These are phyloP conservation scores for Urocyon cinereoargenteus DNA, from an alignment of 2,797 vertebrate species.

Conservation along the genomic window DNA sequence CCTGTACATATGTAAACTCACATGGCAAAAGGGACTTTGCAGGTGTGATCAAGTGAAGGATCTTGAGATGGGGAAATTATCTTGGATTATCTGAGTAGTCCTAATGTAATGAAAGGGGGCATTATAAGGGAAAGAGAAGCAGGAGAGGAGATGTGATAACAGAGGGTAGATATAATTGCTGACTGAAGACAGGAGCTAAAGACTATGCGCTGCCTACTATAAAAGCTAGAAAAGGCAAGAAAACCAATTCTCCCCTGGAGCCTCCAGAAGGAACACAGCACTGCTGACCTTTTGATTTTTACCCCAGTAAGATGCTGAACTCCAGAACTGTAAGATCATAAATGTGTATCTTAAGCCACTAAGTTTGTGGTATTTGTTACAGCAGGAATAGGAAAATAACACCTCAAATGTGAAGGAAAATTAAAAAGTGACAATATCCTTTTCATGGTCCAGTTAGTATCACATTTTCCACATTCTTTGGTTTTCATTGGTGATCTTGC, in stretches of 20 bases:
- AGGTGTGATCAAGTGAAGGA: neutral
- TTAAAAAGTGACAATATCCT: neutral
- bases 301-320: neutral
- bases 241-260: neutral
- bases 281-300: neutral
- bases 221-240: too few species aligned
- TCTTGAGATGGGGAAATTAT: neutral
- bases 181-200: neutral
- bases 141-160: neutral
- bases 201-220: neutral
- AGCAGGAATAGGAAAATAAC: neutral
- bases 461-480: too few species aligned
- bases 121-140: neutral
- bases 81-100: neutral
- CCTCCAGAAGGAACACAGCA: neutral
- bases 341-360: neutral
- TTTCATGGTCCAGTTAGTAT: too few species aligned
- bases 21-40: neutral
- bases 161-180: neutral
- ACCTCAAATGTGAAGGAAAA: neutral
- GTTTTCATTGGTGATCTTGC: too few species aligned
- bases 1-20: neutral
- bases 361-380: too few species aligned
- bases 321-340: fast-evolving
- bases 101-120: too few species aligned